Percentiles rank a stretch among this genome's conserved stretches.
Evolutionary conservation across 2,113 vertebrate species (phyloP).

Genomic region (Eublepharis macularius): DNA sequence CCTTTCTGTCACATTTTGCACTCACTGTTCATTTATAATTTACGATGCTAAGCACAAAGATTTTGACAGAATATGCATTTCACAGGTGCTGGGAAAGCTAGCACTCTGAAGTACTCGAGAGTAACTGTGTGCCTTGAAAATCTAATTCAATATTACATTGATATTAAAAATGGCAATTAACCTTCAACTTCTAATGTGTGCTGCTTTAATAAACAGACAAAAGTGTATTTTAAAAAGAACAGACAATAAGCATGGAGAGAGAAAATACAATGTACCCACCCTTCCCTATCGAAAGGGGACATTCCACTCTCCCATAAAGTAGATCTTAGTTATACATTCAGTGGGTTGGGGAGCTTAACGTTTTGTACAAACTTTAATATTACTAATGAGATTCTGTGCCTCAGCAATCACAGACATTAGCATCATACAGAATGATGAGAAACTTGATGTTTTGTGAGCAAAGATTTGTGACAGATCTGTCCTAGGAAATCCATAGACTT

Average conservation of each 20-base stretch:
- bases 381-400: background rate
- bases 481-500: constrained; percentile 11
- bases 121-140: constrained; percentile 55
- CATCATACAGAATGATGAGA: background rate
- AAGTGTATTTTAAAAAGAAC: background rate
- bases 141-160: constrained; percentile 19
- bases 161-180: constrained; percentile 30
- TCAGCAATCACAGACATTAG: background rate
- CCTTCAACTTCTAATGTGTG: constrained; percentile 10
- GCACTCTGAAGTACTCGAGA: constrained; percentile 58
- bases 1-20: constrained; percentile 57
- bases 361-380: background rate
- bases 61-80: constrained; percentile 63
- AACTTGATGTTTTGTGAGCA: background rate
- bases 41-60: constrained; percentile 62
- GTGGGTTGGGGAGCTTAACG: background rate
- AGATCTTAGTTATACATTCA: background rate
- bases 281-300: background rate
- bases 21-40: constrained; percentile 71
- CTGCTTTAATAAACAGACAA: constrained; percentile 19
- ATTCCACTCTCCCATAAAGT: background rate
- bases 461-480: background rate
- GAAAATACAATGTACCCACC: too few relatives aligned
- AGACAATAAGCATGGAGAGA: background rate
- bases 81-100: constrained; percentile 66